Base-by-base conservation (phyloP, 2,113 vertebrate species). In the Puffinus mauretanicus region DNA sequence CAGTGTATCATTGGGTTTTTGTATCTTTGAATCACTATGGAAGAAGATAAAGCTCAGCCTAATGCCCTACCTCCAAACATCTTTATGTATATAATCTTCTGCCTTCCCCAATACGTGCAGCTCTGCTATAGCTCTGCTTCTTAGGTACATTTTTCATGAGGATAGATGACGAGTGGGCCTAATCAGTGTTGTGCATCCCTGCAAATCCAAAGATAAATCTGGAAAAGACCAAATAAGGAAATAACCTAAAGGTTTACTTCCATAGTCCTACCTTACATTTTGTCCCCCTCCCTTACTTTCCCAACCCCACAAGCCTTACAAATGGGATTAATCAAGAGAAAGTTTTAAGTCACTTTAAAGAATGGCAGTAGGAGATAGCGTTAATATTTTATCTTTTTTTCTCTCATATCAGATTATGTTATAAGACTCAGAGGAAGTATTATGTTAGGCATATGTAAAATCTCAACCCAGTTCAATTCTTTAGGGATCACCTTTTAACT, bases 341-440 rank as follows among this genome's bases (percentile, higher is more conserved):
- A 89, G 32, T 93, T 88, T 94, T 54, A 85, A 82, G 36, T 61
- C 69, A 44, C 19, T 91, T 91, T 85, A 70, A 89, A 79, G 40
- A 69, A 92, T 69, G 58, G 47, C 36, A 94, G 12, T 42, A 42
- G 19, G 34, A 84, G 36, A 80, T 13, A 38, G 10, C 47, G 40
- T 73, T 91, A 91, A 87, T 86, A 91, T 87, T 93, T 89, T 88
- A 86, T 80, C 5, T 62, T 83, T 76, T 79, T 87, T 86, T 64
- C 26, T 85, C 65, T 91, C 34, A 2, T 73, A 88, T 89, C 75
- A 89, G 49, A 89, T 76, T 89, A 71, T 80, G 66, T 71, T 71
- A 34, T 76, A 90, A 93, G 14, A 51, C 36, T 84, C 54, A 69
- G 32, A 55, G 36, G 58, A 90, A 77, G 18, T 38, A 87, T 61